Evolutionary conservation across 2,113 vertebrate genomes (phyloP), one percentile per base, ranked within the genome.

Genomic region (Scomber scombrus): DNA sequence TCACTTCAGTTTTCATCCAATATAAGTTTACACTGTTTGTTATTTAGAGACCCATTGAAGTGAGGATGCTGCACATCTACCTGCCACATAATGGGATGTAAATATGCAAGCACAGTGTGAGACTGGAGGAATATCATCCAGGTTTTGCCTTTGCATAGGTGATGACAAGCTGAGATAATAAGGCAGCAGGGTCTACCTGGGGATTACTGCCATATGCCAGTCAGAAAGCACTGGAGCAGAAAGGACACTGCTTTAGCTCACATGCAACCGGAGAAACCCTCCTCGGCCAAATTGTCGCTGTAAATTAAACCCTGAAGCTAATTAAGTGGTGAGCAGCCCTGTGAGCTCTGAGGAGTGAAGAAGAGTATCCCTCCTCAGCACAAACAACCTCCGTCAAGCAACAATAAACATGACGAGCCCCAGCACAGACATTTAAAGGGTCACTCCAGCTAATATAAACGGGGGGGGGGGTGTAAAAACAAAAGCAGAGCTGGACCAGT

Each of bases 191-290:
- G 21, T 75, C 54, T 77, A 81, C 78, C 80, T 16, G 81, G 75
- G 54, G 15, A 82, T 71, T 82, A 72, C 77, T 50, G 80, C 31
- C 64, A 71, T 70, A 58, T 71, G 73, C 61, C 70, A 76, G 57
- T 65, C 75, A 79, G 46, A 71, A 73, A 66, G 52, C 67, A 73
- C 26, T 31, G 69, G 45, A 81, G 65, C 63, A 81, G 65, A 80
- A 45, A 76, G 72, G 72, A 86, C 81, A 61, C 15, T 16, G 70
- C 46, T 64, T 71, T 71, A 65, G 45, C 51, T 49, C 46, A 71
- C 47, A 71, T 50, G 50, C 43, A 62, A 69, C 19, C 21, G 34
- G 52, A 76, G 58, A 56, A 54, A 18, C 40, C 65, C 46, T 55
- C 11, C 23, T 12, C 57, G 19, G 19, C 8, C 58, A 65, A 77